Evolutionary conservation across 2,888 invertebrate genomes (phyloP).

Genomic region (Acrocera orbiculus): DNA sequence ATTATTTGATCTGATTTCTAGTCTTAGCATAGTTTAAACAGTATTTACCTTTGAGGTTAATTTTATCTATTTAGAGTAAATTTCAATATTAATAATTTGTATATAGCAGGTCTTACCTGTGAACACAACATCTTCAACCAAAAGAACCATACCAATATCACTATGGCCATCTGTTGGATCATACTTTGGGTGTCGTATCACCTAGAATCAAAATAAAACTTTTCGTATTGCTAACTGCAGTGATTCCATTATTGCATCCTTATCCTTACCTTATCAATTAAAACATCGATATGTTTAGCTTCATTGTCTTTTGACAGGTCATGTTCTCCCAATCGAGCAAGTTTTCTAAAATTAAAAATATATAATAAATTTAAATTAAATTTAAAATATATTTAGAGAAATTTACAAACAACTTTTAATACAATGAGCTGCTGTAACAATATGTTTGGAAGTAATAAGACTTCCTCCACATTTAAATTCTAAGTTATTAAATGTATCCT

Average conservation of each 20-base stretch:
- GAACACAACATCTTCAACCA: constrained; percentile 39
- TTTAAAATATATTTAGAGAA: neutral
- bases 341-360: constrained; percentile 31
- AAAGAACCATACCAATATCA: constrained; percentile 60
- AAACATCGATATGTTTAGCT: constrained; percentile 35
- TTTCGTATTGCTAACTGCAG: too few species aligned
- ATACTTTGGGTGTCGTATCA: constrained; percentile 24
- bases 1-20: too few species aligned
- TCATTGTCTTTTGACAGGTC: constrained; percentile 33
- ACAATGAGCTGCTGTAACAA: constrained; percentile 43
- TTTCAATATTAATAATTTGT: neutral
- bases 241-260: too few species aligned
- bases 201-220: too few species aligned
- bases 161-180: constrained; percentile 36
- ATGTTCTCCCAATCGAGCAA: constrained; percentile 55
- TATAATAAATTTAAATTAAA: constrained; percentile 1
- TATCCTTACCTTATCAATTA: neutral
- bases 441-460: constrained; percentile 37
- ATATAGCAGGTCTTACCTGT: constrained; percentile 37
- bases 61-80: too few species aligned
- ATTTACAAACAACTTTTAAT: constrained; percentile 14
- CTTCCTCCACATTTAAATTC: constrained; percentile 36
- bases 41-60: too few species aligned
- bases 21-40: too few species aligned
- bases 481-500: constrained; percentile 25